Conservation (phyloP, 2,888 invertebrate genomes). For the Drosophila emarginata region DNA sequence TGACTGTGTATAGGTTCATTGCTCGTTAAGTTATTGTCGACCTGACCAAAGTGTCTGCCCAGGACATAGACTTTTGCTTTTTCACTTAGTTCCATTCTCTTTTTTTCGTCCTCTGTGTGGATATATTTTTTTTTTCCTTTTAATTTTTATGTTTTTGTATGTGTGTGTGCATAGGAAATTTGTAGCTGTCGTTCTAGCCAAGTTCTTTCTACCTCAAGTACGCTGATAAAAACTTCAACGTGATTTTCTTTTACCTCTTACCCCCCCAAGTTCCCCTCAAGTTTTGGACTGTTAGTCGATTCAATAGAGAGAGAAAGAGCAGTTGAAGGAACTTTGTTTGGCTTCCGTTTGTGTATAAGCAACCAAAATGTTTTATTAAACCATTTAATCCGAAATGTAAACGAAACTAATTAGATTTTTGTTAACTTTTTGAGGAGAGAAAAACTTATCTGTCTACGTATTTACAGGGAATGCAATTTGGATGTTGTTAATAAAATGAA, state of each 20-base stretch:
- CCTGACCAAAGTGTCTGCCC: conserved; percentile 58
- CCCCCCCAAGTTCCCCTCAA: background rate
- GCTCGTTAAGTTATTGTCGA: conserved; percentile 79
- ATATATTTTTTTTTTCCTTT: too few species aligned
- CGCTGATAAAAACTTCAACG: conserved; percentile 20
- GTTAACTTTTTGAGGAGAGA: too few species aligned
- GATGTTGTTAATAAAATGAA: background rate
- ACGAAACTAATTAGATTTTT: conserved; percentile 77
- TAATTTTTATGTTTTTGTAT: conserved; percentile 14
- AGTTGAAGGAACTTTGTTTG: conserved; percentile 25
- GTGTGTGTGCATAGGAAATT: conserved; percentile 55
- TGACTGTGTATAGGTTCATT: conserved; percentile 69
- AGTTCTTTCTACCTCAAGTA: conserved; percentile 17
- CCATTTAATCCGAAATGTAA: conserved; percentile 69
- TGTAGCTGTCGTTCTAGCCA: conserved; percentile 33
- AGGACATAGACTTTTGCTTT: conserved; percentile 73
- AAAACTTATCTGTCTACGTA: too few species aligned
- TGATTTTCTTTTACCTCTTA: background rate
- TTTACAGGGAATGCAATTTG: conserved; percentile 30
- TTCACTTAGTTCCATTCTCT: conserved; percentile 62
- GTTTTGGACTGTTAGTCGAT: too few species aligned
- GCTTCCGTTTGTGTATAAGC: conserved; percentile 22
- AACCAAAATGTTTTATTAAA: conserved; percentile 30
- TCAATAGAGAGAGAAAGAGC: background rate
- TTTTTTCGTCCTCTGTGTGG: conserved; percentile 26